A percentile compares a stretch with the other conserved stretches of the same genome.
These are phyloP conservation scores for Eupeodes corollae DNA, from an alignment of 1,140 invertebrate genomes.

Conservation along the genomic window DNA sequence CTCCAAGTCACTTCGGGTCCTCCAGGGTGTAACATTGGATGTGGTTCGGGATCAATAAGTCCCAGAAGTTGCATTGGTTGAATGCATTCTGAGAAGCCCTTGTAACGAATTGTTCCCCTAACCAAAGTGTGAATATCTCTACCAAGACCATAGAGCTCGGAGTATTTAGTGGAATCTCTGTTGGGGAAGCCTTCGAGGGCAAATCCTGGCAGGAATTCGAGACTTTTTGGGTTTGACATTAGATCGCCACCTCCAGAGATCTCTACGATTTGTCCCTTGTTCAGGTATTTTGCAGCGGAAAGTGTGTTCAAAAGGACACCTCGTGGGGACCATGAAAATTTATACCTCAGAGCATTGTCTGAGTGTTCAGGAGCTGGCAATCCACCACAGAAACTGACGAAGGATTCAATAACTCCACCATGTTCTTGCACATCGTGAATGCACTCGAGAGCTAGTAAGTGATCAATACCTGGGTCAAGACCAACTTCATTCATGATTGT, in stretches of 20 bases:
- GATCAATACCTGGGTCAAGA: conserved; percentile 95
- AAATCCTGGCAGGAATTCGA: conserved; percentile 93
- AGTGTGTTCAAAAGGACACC: conserved; percentile 85
- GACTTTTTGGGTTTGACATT: conserved; percentile 61
- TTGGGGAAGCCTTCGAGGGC: conserved; percentile 92
- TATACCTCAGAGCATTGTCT: conserved; percentile 88
- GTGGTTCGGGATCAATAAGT: conserved; percentile 72
- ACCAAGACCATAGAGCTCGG: conserved; percentile 72
- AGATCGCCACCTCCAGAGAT: conserved; percentile 81
- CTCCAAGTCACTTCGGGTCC: conserved; percentile 96
- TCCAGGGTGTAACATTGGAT: conserved; percentile 81
- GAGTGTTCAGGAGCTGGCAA: conserved; percentile 91
- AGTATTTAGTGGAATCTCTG: conserved; percentile 86
- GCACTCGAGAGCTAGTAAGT: conserved; percentile 92
- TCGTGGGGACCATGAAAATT: conserved; percentile 94
- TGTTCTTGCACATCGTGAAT: conserved; percentile 77
- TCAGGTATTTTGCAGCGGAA: conserved; percentile 75
- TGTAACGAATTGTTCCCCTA: conserved; percentile 83
- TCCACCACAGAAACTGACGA: conserved; percentile 94
- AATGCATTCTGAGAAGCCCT: conserved; percentile 79
- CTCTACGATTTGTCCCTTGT: conserved; percentile 77
- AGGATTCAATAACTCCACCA: conserved; percentile 79
- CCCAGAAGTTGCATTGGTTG: conserved; percentile 77
- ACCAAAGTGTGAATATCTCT: conserved; percentile 77
- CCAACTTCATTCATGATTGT: conserved; percentile 92